Percentiles rank a stretch among this genome's conserved stretches.
These are phyloP conservation scores for Drosophila flavopinicola DNA, from an alignment of 2,888 invertebrate species.

Conservation along the genomic window DNA sequence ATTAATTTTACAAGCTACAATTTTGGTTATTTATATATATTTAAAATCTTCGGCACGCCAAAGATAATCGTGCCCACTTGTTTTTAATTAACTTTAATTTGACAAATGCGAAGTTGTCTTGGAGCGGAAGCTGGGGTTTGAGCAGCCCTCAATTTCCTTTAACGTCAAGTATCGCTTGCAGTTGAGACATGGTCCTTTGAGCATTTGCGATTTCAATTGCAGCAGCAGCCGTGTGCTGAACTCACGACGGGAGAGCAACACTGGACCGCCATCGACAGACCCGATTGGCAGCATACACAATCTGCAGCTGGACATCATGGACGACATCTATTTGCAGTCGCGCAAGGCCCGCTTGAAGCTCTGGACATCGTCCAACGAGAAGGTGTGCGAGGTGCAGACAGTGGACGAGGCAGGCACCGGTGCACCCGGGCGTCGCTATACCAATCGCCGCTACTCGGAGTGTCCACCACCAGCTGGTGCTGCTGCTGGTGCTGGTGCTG, in stretches of 20 bases:
- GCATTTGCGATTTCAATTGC: too few species aligned
- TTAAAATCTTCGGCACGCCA: too few species aligned
- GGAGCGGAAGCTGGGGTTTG: too few species aligned
- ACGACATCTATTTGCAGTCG: slow-evolving; percentile 91
- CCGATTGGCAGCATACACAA: slow-evolving; percentile 92
- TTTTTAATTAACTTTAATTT: too few species aligned
- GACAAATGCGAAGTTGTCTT: too few species aligned
- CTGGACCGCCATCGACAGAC: slow-evolving; percentile 90
- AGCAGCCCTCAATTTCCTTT: too few species aligned
- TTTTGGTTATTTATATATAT: too few species aligned
- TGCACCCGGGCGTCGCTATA: slow-evolving; percentile 86
- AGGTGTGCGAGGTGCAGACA: slow-evolving; percentile 92
- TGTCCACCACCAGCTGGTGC: slow-evolving; percentile 85
- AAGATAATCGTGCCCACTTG: too few species aligned
- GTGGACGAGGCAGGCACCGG: slow-evolving; percentile 88
- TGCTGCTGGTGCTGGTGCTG: slow-evolving; percentile 24
- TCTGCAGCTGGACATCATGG: slow-evolving; percentile 94
- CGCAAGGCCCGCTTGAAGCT: slow-evolving; percentile 93
- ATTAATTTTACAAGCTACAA: too few species aligned
- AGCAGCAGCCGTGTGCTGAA: slow-evolving; percentile 82
- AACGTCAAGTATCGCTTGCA: too few species aligned
- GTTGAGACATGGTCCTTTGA: too few species aligned
- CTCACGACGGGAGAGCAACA: slow-evolving; percentile 83
- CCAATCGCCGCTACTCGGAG: slow-evolving; percentile 89
- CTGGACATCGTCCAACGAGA: slow-evolving; percentile 92